Base-by-base conservation (phyloP, 2,888 invertebrate genomes). In the Monochamus alternatus region DNA sequence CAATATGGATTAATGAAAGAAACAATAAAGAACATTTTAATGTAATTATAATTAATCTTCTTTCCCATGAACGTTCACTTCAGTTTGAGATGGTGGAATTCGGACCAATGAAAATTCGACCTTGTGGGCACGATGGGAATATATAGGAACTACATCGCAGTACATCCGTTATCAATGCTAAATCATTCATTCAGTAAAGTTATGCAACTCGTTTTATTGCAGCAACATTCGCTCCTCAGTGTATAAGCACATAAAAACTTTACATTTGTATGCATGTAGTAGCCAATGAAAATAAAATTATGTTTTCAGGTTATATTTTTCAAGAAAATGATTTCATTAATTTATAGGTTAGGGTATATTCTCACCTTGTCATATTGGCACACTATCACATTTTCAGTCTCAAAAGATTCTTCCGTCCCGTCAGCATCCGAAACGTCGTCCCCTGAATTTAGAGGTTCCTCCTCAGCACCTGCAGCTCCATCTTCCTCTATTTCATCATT, bases 381-480 rank as follows among this genome's bases (percentile, higher is more conserved):
- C 76, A 99, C 99, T 80, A 99, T 97, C 75, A 99, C 98, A 92
- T 99, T 99, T 84, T 99, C 99, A 69, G 98, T 98, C 85, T 99
- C 99, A 91, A 99, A 99, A 88, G 98, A 92, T 74, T 81, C 81
- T 88, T 98, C 98, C 80, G 94, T 92, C 0, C 96, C 95, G 87
- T 98, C 96, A 86, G 98, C 98, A 88, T 98, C 98, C 65, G 98
- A 98, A 8, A 98, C 98, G 90, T 98, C 98, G 90, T 99, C 98
- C 84, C 94, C 97, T 12, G 98, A 98, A 89, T 98, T 98, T 1
- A 99, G 90, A 0, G 98, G 98, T 86, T 98, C 98, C 90, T 98
- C 89, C 82, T 89, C 89, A 7, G 81, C 82, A 7, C 85, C 87
- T 67, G 86, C 87, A 68, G 86, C 87, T 67, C 82, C 75, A 38